Evolutionary conservation across 2,888 invertebrate genomes (phyloP).

Genomic region (Trichogramma dendrolimi): DNA sequence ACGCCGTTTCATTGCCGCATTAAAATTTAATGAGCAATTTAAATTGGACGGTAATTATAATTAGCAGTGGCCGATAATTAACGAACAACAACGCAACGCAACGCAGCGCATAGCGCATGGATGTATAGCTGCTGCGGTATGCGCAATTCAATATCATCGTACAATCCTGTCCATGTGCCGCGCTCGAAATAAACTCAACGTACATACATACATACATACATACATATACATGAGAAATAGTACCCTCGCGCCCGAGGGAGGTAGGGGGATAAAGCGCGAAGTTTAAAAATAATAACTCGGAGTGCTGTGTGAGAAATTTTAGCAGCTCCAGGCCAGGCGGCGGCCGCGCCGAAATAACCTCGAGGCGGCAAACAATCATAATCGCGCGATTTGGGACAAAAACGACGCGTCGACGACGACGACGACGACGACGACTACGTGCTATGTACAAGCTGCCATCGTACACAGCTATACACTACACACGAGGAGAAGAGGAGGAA

Average conservation of each 20-base stretch:
- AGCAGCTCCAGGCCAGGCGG: too few species aligned
- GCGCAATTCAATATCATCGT: too few species aligned
- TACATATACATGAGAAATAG: constrained; percentile 1
- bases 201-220: background rate
- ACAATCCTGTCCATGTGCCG: background rate
- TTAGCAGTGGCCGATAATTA: constrained; percentile 18
- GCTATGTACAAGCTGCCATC: background rate
- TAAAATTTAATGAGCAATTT: constrained; percentile 20
- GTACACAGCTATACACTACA: background rate
- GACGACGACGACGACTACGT: too few species aligned
- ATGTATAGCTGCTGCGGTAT: too few species aligned
- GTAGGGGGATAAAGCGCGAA: too few species aligned
- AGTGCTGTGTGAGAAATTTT: too few species aligned
- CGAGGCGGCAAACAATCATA: constrained; percentile 13
- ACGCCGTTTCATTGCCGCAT: background rate
- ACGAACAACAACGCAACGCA: constrained; percentile 2
- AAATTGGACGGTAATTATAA: constrained; percentile 16
- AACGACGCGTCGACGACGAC: too few species aligned
- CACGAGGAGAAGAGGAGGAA: background rate
- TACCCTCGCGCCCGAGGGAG: background rate
- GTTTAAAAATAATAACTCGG: too few species aligned
- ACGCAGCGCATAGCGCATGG: too few species aligned
- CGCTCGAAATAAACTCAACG: background rate
- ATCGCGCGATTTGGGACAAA: background rate
- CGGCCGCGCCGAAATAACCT: background rate